Base-by-base conservation (phyloP, 1,140 invertebrate species). In the Caenorhabditis latens region DNA sequence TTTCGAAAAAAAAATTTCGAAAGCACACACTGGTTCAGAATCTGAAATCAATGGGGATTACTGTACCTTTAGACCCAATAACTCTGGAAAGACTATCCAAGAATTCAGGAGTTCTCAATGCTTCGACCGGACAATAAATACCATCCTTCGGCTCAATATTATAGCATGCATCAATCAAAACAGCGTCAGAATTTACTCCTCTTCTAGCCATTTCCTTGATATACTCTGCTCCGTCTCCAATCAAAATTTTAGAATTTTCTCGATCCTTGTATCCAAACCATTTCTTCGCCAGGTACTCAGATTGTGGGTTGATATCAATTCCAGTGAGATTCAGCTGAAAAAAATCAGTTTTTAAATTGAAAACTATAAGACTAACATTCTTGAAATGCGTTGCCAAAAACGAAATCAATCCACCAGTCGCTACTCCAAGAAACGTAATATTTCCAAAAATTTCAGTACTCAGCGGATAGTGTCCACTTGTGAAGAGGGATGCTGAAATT, bases 101-200 rank as follows among this genome's bases (percentile, higher is more conserved):
- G n/a, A 71, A 71, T 43, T 71, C 40, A 43, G 65, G 65, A 5
- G 65, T 71, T 71, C 65, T 9, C 8, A 46, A 4, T 1, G 65
- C 13, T 43, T 43, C 65, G 16, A 71, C 65, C 4, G 65, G 65
- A 46, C 65, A 71, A 19, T 32, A 71, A 19, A 71, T 71, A 7
- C 42, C 65, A 71, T 71, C 65, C 3, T 14, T 1, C 3, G 65
- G 65, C 7, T 43, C 65, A 5, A n/a, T 43, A n/a, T 71, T 71
- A 19, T 71, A 40, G 19, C 65, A 71, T 43, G 65, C 65, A 19
- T 71, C 65, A 24, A 71, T n/a, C 8, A 71, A 42, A 71, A 71
- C 65, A 43, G 65, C 65, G n/a, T 71, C 42, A 71, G 65, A 71
- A 71, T 40, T 71, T 46, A 46, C 65, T 42, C 61, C 61, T 14